Evolutionary conservation across 2,113 vertebrate genomes (phyloP).

Genomic region (Potamarius usumacintae): DNA sequence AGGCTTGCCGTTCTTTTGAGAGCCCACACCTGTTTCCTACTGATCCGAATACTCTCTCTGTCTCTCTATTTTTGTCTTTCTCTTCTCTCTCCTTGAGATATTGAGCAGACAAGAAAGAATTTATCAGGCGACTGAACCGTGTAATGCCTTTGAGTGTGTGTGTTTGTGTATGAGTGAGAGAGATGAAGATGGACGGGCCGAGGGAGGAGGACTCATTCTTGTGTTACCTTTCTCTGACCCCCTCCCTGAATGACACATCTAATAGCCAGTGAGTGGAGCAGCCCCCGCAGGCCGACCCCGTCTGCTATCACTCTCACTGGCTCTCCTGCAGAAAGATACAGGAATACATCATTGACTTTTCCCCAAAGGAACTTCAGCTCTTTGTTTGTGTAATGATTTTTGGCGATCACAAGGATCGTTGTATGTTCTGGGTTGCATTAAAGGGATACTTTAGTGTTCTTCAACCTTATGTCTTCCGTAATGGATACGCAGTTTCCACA

Average conservation of each 20-base stretch:
- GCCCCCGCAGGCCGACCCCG: conserved; percentile 64
- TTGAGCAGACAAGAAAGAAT: conserved; percentile 40
- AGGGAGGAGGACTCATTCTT: conserved; percentile 54
- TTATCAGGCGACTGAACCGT: conserved; percentile 50
- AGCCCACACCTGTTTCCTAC: conserved; percentile 40
- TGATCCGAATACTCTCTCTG: conserved; percentile 6
- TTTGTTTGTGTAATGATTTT: conserved; percentile 27
- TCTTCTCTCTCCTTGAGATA: conserved; percentile 23
- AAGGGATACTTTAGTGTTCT: background rate
- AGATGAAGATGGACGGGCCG: conserved; percentile 40
- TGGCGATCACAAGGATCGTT: background rate
- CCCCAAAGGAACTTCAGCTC: conserved; percentile 18
- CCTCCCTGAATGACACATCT: conserved; percentile 77
- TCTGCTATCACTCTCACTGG: conserved; percentile 58
- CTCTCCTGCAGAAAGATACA: conserved; percentile 40
- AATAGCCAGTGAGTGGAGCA: conserved; percentile 66
- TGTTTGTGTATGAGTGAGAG: conserved; percentile 50
- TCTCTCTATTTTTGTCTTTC: background rate
- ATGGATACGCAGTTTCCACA: background rate
- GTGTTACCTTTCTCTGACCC: conserved; percentile 79
- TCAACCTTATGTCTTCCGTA: background rate
- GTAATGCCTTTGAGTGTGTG: conserved; percentile 52
- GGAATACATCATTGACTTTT: conserved; percentile 41
- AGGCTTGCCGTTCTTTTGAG: conserved; percentile 26
- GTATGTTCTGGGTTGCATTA: conserved; percentile 7